These are phyloP conservation scores for Cliona cf. orientalis DNA, from an alignment of 37 sponge, comb jelly and placozoan species.

Conservation along the genomic window DNA sequence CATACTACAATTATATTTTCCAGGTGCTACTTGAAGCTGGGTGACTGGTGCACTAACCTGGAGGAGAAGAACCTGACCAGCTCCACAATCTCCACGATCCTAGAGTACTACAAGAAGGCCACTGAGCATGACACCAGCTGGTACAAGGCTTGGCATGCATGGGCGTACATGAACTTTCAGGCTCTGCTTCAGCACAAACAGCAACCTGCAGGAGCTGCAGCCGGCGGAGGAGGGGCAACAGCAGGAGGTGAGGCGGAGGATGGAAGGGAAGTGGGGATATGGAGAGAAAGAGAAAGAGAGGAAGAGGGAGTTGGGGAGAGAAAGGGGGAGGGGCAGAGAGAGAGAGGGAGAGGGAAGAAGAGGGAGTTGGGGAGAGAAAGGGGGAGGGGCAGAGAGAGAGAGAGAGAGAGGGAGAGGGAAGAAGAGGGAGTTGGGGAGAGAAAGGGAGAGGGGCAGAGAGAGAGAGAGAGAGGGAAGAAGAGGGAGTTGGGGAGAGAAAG, in stretches of 20 bases:
- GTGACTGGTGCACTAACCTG: conserved; percentile 80
- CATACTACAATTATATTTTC: neutral
- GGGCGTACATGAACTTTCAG: conserved; percentile 98
- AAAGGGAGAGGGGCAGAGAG: no score
- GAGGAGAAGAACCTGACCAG: conserved; percentile 37
- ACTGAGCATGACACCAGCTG: conserved; percentile 82
- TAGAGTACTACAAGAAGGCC: conserved; percentile 80
- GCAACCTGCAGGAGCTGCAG: conserved; percentile 31
- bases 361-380: no score
- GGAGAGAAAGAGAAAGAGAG: no score
- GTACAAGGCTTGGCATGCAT: conserved; percentile 99
- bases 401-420: no score
- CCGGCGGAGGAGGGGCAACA: neutral
- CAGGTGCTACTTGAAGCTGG: conserved; percentile 84
- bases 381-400: no score
- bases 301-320: no score
- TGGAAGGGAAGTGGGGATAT: neutral
- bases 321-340: no score
- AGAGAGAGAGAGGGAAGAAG: no score
- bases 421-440: neutral
- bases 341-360: no score
- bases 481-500: neutral
- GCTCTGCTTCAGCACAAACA: conserved; percentile 83
- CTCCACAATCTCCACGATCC: conserved; percentile 55
- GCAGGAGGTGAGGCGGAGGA: neutral